phyloP scores from a whole-genome alignment of 2,113 vertebrate species.

The Pleuronectes platessa region DNA sequence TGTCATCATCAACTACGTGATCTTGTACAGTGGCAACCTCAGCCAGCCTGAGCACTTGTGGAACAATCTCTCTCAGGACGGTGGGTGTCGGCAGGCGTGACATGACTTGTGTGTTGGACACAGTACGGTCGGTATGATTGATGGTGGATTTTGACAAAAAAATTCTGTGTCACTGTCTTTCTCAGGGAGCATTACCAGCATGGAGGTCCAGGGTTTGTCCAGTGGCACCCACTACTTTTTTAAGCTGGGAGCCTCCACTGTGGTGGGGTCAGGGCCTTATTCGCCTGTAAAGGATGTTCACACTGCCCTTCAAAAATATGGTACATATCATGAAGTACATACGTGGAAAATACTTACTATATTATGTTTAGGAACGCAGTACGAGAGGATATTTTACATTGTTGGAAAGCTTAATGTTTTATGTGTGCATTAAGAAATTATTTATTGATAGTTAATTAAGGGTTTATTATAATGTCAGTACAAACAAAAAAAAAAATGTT shows the following conservation, averaged over 20 bases:
- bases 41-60: constrained; percentile 91
- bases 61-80: constrained; percentile 90
- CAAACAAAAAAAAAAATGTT: not conserved
- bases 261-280: constrained; percentile 92
- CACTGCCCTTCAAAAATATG: constrained; percentile 84
- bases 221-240: constrained; percentile 93
- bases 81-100: constrained; percentile 75
- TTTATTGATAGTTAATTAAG: too few relatives aligned
- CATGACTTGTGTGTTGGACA: not conserved
- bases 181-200: constrained; percentile 90
- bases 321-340: constrained; percentile 52
- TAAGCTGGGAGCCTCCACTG: constrained; percentile 93
- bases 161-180: constrained; percentile 18
- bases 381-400: not conserved
- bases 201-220: constrained; percentile 89
- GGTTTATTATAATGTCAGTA: not conserved
- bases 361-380: not conserved
- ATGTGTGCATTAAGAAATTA: too few relatives aligned
- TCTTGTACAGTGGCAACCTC: constrained; percentile 90
- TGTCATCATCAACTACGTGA: constrained; percentile 90
- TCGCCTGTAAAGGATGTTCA: constrained; percentile 90
- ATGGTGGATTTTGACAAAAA: not conserved
- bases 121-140: not conserved
- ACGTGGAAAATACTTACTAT: not conserved
- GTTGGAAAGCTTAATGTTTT: not conserved